Percentiles rank a stretch among this genome's conserved stretches.
Conservation (phyloP, 2,113 vertebrate species). For the Malurus elegans region DNA sequence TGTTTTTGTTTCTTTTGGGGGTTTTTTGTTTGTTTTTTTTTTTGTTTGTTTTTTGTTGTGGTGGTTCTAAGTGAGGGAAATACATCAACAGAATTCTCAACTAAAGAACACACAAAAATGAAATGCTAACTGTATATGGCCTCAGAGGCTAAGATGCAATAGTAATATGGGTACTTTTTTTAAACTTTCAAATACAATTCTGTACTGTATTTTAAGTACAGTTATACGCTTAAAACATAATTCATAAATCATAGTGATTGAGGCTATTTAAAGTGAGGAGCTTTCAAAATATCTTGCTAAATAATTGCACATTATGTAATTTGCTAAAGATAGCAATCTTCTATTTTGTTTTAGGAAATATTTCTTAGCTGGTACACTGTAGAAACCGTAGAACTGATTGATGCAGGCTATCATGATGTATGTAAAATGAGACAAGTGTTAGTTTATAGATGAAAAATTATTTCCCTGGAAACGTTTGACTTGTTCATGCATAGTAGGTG, state of each 20-base stretch:
- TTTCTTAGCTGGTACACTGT: not conserved
- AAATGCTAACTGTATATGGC: not conserved
- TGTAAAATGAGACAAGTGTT: not conserved
- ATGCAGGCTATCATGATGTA: not conserved
- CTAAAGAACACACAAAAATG: not conserved
- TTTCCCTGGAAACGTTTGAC: conserved; percentile 13
- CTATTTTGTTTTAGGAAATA: not conserved
- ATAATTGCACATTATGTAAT: conserved; percentile 25
- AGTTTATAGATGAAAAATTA: not conserved
- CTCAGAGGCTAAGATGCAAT: not conserved
- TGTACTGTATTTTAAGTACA: not conserved
- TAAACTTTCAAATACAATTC: not conserved
- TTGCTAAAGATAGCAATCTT: conserved; percentile 17
- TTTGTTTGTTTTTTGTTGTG: not conserved
- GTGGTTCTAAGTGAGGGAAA: not conserved
- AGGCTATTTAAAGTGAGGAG: not conserved
- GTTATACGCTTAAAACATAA: not conserved
- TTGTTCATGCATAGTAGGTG: not conserved
- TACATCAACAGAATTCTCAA: not conserved
- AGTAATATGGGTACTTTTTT: not conserved
- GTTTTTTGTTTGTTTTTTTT: not conserved
- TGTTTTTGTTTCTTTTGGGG: not conserved
- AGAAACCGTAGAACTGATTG: not conserved
- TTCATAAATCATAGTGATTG: not conserved
- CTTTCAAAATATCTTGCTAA: conserved; percentile 27